These are phyloP conservation scores for Emydura subglobosa DNA, from an alignment of 2,113 vertebrate genomes.

Conservation along the genomic window DNA sequence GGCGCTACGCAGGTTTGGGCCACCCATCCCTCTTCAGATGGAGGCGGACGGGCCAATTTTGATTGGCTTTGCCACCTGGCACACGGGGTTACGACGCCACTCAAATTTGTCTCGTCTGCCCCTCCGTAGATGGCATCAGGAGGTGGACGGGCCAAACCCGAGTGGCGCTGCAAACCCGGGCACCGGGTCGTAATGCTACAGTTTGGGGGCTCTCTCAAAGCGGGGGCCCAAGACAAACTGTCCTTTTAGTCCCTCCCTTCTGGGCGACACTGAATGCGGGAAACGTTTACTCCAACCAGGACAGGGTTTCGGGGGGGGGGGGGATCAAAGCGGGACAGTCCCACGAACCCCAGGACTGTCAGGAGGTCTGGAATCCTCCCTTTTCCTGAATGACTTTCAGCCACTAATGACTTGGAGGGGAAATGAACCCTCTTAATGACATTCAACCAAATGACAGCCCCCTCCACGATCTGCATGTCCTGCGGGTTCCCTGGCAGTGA, in stretches of 20 bases:
- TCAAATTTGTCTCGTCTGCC: too few species aligned
- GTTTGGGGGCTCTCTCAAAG: not conserved
- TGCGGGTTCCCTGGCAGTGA: not conserved
- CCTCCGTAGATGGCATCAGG: not conserved
- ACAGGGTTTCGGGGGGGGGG: too few species aligned
- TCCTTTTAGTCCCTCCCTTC: not conserved
- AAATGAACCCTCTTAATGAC: not conserved
- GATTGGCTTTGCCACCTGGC: not conserved
- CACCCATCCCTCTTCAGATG: not conserved
- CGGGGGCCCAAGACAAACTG: not conserved
- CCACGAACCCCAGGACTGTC: not conserved
- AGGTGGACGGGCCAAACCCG: not conserved
- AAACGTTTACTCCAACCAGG: not conserved
- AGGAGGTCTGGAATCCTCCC: not conserved
- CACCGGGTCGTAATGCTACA: not conserved
- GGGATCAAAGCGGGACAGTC: not conserved
- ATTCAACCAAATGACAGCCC: not conserved
- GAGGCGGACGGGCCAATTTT: not conserved
- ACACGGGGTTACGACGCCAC: too few species aligned
- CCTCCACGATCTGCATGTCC: not conserved
- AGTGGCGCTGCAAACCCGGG: too few species aligned
- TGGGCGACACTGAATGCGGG: not conserved
- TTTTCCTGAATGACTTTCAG: not conserved
- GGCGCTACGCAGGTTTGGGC: too few species aligned
- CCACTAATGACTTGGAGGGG: not conserved